A percentile compares a stretch with the other conserved stretches of the same genome.
phyloP scores from a whole-genome alignment of 1,140 invertebrate species.

The Eueides isabella region DNA sequence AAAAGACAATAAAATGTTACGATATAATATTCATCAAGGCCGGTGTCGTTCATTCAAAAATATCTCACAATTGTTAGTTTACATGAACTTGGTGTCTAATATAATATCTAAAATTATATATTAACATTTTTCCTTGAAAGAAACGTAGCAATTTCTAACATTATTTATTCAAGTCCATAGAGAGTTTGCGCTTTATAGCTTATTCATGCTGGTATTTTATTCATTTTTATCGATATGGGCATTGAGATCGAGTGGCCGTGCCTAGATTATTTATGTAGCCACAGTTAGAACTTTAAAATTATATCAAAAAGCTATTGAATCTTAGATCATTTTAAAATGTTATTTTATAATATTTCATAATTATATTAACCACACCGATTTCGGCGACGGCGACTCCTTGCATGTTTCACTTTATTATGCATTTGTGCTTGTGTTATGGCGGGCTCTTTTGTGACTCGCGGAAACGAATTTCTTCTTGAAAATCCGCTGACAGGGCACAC shows the following conservation, averaged over 20 bases:
- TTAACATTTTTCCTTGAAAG: conserved; percentile 9
- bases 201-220: conserved; percentile 12
- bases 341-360: too few species aligned
- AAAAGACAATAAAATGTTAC: neutral
- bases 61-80: neutral
- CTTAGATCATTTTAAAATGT: too few species aligned
- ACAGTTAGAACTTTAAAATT: neutral
- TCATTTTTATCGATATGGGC: neutral
- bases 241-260: neutral
- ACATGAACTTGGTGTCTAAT: neutral
- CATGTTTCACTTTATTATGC: too few species aligned
- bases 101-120: neutral
- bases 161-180: conserved; percentile 7
- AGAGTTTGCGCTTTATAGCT: conserved; percentile 2
- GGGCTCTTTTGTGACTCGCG: too few species aligned
- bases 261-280: neutral
- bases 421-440: too few species aligned
- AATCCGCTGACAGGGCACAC: too few species aligned
- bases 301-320: neutral
- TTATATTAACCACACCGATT: too few species aligned
- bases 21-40: neutral
- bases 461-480: too few species aligned
- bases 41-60: neutral
- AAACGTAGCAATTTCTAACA: neutral
- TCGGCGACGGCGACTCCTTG: too few species aligned